phyloP scores from a whole-genome alignment of 2,113 vertebrate genomes.

The Dunckerocampus dactyliophorus region DNA sequence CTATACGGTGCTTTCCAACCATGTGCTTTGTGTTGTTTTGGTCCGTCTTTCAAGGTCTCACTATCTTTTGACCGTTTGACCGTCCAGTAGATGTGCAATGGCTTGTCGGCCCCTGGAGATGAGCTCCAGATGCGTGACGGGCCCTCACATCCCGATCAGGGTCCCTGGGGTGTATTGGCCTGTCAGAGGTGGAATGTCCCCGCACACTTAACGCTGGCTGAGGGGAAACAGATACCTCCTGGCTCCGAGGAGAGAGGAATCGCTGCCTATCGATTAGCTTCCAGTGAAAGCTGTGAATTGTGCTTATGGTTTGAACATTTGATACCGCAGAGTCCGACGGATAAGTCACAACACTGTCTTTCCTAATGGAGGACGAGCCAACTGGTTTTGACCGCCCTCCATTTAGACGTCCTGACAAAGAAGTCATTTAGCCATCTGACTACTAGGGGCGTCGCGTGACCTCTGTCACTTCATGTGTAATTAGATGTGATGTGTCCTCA shows the following conservation, averaged over 20 bases:
- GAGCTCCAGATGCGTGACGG: conserved; percentile 66
- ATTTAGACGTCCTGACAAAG: conserved; percentile 39
- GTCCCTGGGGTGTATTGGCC: conserved; percentile 54
- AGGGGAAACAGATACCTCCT: conserved; percentile 66
- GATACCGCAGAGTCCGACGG: conserved; percentile 52
- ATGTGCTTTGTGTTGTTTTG: conserved; percentile 2
- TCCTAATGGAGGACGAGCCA: conserved; percentile 22
- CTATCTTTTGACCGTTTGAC: conserved; percentile 9
- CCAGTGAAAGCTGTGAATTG: conserved; percentile 62
- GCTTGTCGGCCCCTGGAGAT: conserved; percentile 46
- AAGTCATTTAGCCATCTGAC: conserved; percentile 50
- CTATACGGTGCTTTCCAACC: no score
- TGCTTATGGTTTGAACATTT: conserved; percentile 66
- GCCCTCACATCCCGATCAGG: conserved; percentile 36
- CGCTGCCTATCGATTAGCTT: conserved; percentile 56
- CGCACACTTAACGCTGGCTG: conserved; percentile 65
- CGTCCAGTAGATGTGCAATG: conserved; percentile 49
- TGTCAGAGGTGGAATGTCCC: conserved; percentile 70
- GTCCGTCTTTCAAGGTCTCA: not conserved
- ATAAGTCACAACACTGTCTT: conserved; percentile 52
- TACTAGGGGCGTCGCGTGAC: conserved; percentile 33
- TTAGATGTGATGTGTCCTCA: conserved; percentile 50
- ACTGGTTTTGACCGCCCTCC: not conserved
- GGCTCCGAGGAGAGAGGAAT: conserved; percentile 42
- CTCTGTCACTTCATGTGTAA: conserved; percentile 49